Evolutionary conservation across 2,888 invertebrate species (phyloP).

Genomic region (Chymomyza caudatula): DNA sequence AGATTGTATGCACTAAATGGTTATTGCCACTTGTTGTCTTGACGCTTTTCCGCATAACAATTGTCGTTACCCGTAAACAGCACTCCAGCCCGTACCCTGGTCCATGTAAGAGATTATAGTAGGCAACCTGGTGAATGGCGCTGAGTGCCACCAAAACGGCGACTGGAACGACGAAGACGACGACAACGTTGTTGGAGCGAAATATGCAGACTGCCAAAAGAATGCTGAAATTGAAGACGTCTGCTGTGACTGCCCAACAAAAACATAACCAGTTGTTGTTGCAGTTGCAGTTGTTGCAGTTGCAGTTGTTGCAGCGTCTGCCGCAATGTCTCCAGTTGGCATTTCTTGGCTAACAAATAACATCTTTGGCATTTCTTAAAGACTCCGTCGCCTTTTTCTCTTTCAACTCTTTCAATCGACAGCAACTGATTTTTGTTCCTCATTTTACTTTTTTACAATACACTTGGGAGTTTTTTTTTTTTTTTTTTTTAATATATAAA

Average conservation of each 20-base stretch:
- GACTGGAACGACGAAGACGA: slow-evolving; percentile 7
- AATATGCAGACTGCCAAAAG: slow-evolving; percentile 62
- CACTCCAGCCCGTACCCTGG: neutral
- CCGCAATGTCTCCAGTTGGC: slow-evolving; percentile 65
- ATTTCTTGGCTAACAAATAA: slow-evolving; percentile 63
- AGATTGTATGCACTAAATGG: neutral
- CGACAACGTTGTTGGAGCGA: slow-evolving; percentile 3
- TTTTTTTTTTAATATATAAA: slow-evolving; percentile 38
- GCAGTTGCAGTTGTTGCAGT: slow-evolving; percentile 17
- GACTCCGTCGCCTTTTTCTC: slow-evolving; percentile 22
- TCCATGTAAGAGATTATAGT: neutral
- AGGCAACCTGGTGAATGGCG: slow-evolving; percentile 4
- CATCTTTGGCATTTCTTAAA: slow-evolving; percentile 67
- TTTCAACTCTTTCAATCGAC: neutral
- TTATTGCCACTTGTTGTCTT: neutral
- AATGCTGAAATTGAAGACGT: slow-evolving; percentile 68
- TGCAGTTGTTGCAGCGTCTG: slow-evolving; percentile 64
- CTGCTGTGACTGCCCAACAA: slow-evolving; percentile 30
- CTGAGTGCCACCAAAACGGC: neutral
- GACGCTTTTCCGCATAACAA: neutral
- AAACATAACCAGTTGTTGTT: slow-evolving; percentile 5
- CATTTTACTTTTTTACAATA: slow-evolving; percentile 11
- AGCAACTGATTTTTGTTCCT: slow-evolving; percentile 1
- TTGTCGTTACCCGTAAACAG: neutral
- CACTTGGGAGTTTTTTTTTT: slow-evolving; percentile 25